Conservation (phyloP, 2,113 vertebrate genomes). For the Archocentrus centrarchus region DNA sequence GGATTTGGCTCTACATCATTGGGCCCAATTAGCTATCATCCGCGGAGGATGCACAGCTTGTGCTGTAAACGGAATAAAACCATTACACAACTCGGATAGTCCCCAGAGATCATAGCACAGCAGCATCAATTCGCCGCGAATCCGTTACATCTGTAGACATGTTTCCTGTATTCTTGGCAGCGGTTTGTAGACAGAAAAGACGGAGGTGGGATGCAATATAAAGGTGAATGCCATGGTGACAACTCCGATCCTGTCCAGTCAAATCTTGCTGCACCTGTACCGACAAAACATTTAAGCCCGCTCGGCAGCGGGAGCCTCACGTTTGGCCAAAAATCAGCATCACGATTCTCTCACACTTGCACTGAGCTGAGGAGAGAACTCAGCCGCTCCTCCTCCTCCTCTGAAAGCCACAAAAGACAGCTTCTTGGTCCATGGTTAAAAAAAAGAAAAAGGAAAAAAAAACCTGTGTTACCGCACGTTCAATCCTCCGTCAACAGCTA, state of each 20-base stretch:
- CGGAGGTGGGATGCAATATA: background rate
- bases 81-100: slow-evolving; percentile 45
- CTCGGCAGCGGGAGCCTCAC: slow-evolving; percentile 50
- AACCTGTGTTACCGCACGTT: background rate
- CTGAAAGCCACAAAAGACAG: slow-evolving; percentile 6
- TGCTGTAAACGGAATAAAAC: slow-evolving; percentile 15
- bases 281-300: slow-evolving; percentile 28
- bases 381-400: slow-evolving; percentile 52
- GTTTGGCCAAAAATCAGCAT: slow-evolving; percentile 52
- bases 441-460: too few relatives aligned
- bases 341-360: slow-evolving; percentile 46
- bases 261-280: slow-evolving; percentile 64
- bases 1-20: slow-evolving; percentile 70
- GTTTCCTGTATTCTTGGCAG: slow-evolving; percentile 16
- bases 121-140: slow-evolving; percentile 32
- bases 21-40: slow-evolving; percentile 68
- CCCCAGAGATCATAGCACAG: slow-evolving; percentile 50
- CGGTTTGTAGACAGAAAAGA: background rate
- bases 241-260: slow-evolving; percentile 2
- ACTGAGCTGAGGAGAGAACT: slow-evolving; percentile 27
- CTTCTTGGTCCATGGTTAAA: slow-evolving; percentile 35
- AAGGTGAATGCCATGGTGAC: slow-evolving; percentile 52
- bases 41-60: slow-evolving; percentile 41
- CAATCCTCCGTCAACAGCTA: slow-evolving; percentile 10
- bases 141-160: slow-evolving; percentile 24